Evolutionary conservation across 2,113 vertebrate genomes (phyloP).

Genomic region (Nesospiza acunhae): DNA sequence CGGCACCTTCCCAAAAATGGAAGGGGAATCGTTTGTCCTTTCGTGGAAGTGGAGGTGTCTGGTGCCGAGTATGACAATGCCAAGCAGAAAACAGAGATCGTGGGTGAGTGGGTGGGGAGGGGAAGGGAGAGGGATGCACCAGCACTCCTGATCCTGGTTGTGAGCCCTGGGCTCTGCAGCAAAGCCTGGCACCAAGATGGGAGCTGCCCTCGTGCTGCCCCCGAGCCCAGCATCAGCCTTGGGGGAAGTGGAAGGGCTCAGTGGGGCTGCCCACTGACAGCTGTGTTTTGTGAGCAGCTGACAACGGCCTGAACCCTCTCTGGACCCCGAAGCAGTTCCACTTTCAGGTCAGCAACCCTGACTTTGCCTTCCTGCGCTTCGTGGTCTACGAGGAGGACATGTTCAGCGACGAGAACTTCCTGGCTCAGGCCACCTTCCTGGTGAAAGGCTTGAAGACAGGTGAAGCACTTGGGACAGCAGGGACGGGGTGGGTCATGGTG

Average conservation of each 20-base stretch:
- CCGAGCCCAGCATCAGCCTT: fast-evolving
- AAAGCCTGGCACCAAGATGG: background rate
- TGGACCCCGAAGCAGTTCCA: constrained; percentile 90
- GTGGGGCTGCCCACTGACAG: background rate
- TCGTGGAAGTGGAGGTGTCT: constrained; percentile 96
- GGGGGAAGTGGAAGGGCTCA: background rate
- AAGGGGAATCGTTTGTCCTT: constrained; percentile 93
- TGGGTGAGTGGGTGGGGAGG: constrained; percentile 76
- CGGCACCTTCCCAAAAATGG: constrained; percentile 96
- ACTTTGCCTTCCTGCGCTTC: constrained; percentile 94
- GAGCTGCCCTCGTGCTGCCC: background rate
- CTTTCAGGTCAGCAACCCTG: constrained; percentile 89
- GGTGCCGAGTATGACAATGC: constrained; percentile 91
- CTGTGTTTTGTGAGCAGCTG: constrained; percentile 75
- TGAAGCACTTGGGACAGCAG: background rate
- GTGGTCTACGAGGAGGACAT: constrained; percentile 98
- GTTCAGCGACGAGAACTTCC: constrained; percentile 98
- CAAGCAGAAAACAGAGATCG: constrained; percentile 95
- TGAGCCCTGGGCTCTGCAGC: background rate
- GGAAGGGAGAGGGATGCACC: background rate
- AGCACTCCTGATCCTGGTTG: fast-evolving
- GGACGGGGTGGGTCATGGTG: no score
- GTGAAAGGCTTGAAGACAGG: constrained; percentile 93
- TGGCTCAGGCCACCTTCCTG: constrained; percentile 94
- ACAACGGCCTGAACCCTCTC: constrained; percentile 94